Evolutionary conservation across 2,797 vertebrate species (phyloP).

Genomic region (Salarias fasciatus): DNA sequence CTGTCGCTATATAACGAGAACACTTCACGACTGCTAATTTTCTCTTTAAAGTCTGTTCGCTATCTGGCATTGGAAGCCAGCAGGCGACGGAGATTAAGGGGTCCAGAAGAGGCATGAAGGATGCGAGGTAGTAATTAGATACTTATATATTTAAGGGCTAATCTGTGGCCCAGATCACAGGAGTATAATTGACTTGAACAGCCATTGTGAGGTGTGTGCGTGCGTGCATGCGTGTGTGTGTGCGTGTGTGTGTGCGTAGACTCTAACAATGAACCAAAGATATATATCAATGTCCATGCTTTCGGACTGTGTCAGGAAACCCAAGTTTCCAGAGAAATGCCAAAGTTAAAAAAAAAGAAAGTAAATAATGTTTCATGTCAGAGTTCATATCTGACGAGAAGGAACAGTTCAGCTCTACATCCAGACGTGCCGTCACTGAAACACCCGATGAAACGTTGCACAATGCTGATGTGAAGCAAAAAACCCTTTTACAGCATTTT

Average conservation of each 20-base stretch:
- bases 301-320: too few species aligned
- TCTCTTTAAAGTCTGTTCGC: constrained; percentile 27
- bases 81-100: constrained; percentile 62
- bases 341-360: too few species aligned
- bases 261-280: too few species aligned
- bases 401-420: background rate
- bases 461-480: constrained; percentile 40
- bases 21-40: constrained; percentile 11
- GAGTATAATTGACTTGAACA: constrained; percentile 64
- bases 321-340: too few species aligned
- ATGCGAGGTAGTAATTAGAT: constrained; percentile 66
- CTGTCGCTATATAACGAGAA: constrained; percentile 3
- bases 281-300: too few species aligned
- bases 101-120: constrained; percentile 57
- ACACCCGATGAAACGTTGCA: constrained; percentile 17
- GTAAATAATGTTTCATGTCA: too few species aligned
- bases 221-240: background rate
- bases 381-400: too few species aligned
- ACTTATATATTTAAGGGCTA: constrained; percentile 69
- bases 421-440: background rate
- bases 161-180: constrained; percentile 61
- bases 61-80: constrained; percentile 46
- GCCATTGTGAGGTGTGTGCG: constrained; percentile 32
- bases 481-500: constrained; percentile 39
- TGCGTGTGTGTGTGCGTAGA: too few species aligned